Conservation (phyloP, 2,888 invertebrate species). For the Diploptera punctata region DNA sequence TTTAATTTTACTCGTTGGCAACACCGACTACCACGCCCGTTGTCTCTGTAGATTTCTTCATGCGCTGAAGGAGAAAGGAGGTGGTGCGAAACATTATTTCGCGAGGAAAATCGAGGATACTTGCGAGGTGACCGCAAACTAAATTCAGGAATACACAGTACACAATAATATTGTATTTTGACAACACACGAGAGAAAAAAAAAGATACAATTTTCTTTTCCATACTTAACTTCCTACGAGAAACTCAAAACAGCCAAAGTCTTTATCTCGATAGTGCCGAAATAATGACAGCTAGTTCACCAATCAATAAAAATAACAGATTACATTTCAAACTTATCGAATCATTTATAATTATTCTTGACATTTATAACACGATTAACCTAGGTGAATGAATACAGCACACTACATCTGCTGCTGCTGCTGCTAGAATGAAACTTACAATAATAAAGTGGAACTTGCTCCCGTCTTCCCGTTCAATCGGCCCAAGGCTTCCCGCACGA, state of each 20-base stretch:
- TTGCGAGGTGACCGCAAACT: constrained; percentile 17
- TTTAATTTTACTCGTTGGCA: too few relatives aligned
- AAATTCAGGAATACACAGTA: constrained; percentile 20
- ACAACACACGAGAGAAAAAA: constrained; percentile 19
- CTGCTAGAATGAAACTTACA: constrained; percentile 15
- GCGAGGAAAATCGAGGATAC: constrained; percentile 5
- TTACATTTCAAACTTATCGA: constrained; percentile 16
- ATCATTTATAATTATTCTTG: background rate
- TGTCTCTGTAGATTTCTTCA: background rate
- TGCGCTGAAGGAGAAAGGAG: constrained; percentile 2
- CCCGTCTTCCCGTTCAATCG: constrained; percentile 35
- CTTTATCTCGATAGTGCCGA: constrained; percentile 6
- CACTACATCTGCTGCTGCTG: constrained; percentile 14
- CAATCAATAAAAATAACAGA: constrained; percentile 2
- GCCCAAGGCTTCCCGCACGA: constrained; percentile 37
- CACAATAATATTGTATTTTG: constrained; percentile 16
- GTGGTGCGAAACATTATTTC: constrained; percentile 10
- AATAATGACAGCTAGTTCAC: background rate
- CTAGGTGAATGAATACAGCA: constrained; percentile 14
- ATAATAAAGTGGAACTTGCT: constrained; percentile 17
- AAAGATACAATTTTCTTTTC: constrained; percentile 13
- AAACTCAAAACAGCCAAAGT: background rate
- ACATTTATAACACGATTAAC: constrained; percentile 2
- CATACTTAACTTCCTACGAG: constrained; percentile 11
- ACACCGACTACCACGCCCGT: too few relatives aligned